Percentiles rank a stretch among this genome's conserved stretches.
Conservation (phyloP, 2,113 vertebrate genomes). For the Pluvialis apricaria region DNA sequence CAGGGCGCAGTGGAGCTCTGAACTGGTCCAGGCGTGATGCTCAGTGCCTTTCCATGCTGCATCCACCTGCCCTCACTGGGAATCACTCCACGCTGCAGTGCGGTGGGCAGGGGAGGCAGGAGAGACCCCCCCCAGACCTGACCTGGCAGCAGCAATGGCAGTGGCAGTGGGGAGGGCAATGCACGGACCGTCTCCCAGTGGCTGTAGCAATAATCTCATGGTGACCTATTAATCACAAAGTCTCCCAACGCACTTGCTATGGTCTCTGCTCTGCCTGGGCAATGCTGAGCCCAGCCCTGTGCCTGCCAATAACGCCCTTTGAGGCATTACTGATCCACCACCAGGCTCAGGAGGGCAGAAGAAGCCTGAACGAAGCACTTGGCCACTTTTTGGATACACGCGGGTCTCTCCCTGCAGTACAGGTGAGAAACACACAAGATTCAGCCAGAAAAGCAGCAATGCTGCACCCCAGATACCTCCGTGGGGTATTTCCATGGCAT, state of each 20-base stretch:
- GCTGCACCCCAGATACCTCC: neutral
- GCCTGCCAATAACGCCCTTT: rapidly evolving
- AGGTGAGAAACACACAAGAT: neutral
- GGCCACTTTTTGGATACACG: neutral
- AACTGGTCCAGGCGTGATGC: rapidly evolving
- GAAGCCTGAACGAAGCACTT: neutral
- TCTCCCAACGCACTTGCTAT: rapidly evolving
- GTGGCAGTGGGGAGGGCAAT: neutral
- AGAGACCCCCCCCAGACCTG: neutral
- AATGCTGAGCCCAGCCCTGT: neutral
- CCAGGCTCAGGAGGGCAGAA: neutral
- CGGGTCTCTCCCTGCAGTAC: neutral
- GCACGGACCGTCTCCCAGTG: rapidly evolving
- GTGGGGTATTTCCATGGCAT: rapidly evolving
- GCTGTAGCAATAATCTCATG: rapidly evolving
- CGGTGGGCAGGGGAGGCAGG: neutral
- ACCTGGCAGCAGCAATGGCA: neutral
- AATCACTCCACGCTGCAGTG: rapidly evolving
- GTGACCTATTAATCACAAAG: rapidly evolving
- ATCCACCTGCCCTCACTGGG: neutral
- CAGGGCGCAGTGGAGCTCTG: neutral
- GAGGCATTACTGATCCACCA: too few species aligned
- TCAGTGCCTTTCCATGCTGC: rapidly evolving
- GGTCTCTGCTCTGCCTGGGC: neutral
- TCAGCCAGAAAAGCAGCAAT: neutral